Base-by-base conservation (phyloP, 2,113 vertebrate genomes). In the Pterophyllum scalare region DNA sequence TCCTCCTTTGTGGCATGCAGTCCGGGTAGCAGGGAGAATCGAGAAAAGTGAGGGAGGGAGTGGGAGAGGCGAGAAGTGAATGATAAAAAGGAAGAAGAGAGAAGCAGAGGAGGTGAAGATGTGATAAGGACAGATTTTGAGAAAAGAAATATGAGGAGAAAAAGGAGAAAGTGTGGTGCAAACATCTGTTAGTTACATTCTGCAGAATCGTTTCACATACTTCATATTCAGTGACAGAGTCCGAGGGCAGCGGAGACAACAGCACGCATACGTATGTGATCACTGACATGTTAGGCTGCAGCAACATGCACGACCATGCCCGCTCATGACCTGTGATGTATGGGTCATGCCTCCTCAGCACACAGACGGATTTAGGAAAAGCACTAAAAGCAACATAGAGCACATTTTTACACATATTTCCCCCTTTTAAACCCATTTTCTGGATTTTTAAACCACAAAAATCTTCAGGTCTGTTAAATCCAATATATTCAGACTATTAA, bases 1-100 rank as follows among this genome's bases (percentile, higher is more conserved):
- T 99, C 98, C 97, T 99, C 98, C 97, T 99, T 97, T 92, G 97
- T 95, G 96, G 96, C 96, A 97, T 97, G 97, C 97, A 97, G 98
- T 98, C 98, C 97, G 95, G 96, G 97, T 97, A 97, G 97, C 98
- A 97, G 96, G 95, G 95, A 91, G 96, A 93, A 87, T 94, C 93
- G 84, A 83, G 65, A 91, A 77, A 88, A 88, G 86, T 79, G 81
- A 89, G 35, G 82, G 60, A 60, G 76, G 79, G 59, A 84, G 86
- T 84, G 87, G 59, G 64, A 70, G 59, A 82, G 33, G 40, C 81
- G 62, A 78, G 77, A 81, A 38, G 75, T 13, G 72, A 59, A 72
- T 33, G 13, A 80, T 58, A 9, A 72, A 65, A 49, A 22, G 77
- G 6, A 35, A 74, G 78, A 81, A 81, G 9, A 86, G 61, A 79